Base-by-base conservation (phyloP, 2,113 vertebrate species). In the Amblyopsis rosae region DNA sequence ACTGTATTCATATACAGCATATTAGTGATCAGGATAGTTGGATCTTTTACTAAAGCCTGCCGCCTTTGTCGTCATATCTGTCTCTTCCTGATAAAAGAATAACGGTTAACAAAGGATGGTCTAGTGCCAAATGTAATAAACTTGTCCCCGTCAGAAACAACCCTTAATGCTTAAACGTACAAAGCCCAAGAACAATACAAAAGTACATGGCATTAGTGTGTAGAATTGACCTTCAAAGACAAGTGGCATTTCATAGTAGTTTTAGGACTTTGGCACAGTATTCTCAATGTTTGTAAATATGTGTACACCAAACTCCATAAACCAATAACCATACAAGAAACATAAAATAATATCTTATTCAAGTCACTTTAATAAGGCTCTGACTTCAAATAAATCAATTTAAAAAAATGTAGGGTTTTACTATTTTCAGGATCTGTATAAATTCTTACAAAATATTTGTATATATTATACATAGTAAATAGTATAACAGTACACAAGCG, bases 1-100 rank as follows among this genome's bases (percentile, higher is more conserved):
- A 41, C 35, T 41, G 35, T 41, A 41, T 41, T 41, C 35, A 41
- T 41, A 41, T 41, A 41, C 48, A 46, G 59, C 41, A 11, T 62
- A 76, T 70, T 10, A 4, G 67, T 13, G 73, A 80, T 76, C 73
- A 80, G 63, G 33, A 45, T 10, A 62, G 77, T 57, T 46, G 62
- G 61, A 64, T 77, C 49, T 0, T 65, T 48, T 58, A 77, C 65
- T 73, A 91, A 92, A 91, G 86, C 70, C 54, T 56, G 48, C 88
- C 83, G 84, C 83, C 80, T 68, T 32, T 17, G 91, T 90, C 89
- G 71, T 63, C 74, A 74, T 74, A 75, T 81, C 72, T 19, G 59
- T 75, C 75, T 88, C 82, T 75, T 66, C 77, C 77, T 81, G 89
- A 92, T 90, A 89, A 87, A 77, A 66, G 15, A 10, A 80, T 72